Conservation (phyloP, 1,140 invertebrate species). For the Drosophila pseudoananassae region DNA sequence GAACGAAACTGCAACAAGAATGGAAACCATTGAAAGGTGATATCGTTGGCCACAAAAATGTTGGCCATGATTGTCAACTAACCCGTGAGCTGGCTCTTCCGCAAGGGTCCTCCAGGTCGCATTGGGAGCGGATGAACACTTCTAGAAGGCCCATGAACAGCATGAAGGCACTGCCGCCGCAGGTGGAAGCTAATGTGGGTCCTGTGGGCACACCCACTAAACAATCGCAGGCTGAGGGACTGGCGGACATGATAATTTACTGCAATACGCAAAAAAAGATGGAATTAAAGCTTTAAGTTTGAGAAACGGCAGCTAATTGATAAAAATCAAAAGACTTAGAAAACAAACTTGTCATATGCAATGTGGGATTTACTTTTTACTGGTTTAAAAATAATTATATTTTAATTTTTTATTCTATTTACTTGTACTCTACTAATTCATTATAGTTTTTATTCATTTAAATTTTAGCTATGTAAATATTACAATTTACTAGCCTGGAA, state of each 20-base stretch:
- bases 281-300: slow-evolving; percentile 22
- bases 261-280: neutral
- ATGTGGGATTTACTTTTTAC: no score
- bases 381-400: no score
- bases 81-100: slow-evolving; percentile 86
- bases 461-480: no score
- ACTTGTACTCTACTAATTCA: no score
- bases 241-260: slow-evolving; percentile 56
- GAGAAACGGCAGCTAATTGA: neutral
- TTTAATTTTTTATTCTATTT: no score
- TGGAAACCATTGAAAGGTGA: neutral
- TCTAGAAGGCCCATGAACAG: slow-evolving; percentile 94
- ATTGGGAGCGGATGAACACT: slow-evolving; percentile 92
- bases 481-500: no score
- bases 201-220: slow-evolving; percentile 89
- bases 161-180: slow-evolving; percentile 92
- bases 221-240: slow-evolving; percentile 87
- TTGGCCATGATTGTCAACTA: slow-evolving; percentile 23
- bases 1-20: slow-evolving; percentile 85
- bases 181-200: slow-evolving; percentile 91
- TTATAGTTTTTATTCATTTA: no score
- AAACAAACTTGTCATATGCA: slow-evolving; percentile 28
- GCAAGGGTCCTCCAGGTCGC: slow-evolving; percentile 93
- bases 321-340: slow-evolving; percentile 55
- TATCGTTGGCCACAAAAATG: neutral